Base-by-base conservation (phyloP, 2,797 vertebrate species). In the Epinephelus awoara region DNA sequence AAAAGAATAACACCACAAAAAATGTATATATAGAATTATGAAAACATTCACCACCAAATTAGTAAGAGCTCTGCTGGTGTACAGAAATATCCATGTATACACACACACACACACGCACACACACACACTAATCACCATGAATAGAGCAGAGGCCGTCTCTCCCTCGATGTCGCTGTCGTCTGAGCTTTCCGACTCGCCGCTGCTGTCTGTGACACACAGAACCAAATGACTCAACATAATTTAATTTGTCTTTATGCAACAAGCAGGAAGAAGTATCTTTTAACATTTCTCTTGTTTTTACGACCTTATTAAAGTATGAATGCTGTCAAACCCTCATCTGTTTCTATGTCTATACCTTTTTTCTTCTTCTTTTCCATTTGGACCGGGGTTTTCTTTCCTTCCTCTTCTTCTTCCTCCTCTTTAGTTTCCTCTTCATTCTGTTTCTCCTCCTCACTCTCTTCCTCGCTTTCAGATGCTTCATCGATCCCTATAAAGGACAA, bases 81-180 rank as follows among this genome's bases (percentile, higher is more conserved):
- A 29, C 27, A 29, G 27, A 40, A 40, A 40, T 11, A 40, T 40
- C 10, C 38, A 40, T 42, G 9, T 11, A 42, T 10, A 42, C 40
- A 42, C 40, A 42, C 9, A 40, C 38, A 40, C 5, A 23, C 62
- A 57, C 10, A 6, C 59, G 64, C 25, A 73, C 34, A 11, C 9
- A 49, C 52, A 78, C 69, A 75, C 57, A 46, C 70, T 86, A 82
- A 95, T 92, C 75, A 94, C 94, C 97, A 98, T 97, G 91, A 98
- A 98, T 68, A 98, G 91, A 17, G 97, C 97, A 0, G 97, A 98
- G 6, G 97, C 95, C 0, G 97, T 95, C 83, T 97, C 97, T 46
- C 95, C 96, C 19, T 98, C 97, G 1, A 98, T 98, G 92, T 98
- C 97, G 0, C 97, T 98, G 84, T 98, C 97, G 18, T 98, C 97